Percentiles rank a stretch among this genome's conserved stretches.
Evolutionary conservation across 2,113 vertebrate species (phyloP).

Genomic region (Calidris pugnax): DNA sequence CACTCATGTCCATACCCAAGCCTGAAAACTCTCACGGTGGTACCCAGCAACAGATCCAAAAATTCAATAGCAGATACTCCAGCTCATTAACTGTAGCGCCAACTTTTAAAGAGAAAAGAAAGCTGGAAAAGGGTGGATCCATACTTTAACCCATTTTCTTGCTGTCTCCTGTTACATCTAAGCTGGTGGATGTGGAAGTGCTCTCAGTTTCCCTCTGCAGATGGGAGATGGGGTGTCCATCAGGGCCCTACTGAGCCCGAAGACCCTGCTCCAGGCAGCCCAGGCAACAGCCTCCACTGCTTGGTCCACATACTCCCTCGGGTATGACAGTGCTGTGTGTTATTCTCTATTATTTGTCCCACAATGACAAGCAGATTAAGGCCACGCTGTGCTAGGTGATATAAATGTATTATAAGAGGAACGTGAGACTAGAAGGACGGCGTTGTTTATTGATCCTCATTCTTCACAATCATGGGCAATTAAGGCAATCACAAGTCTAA

Average conservation of each 20-base stretch:
- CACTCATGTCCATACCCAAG: not conserved
- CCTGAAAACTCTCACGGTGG: not conserved
- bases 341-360: not conserved
- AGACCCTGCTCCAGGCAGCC: not conserved
- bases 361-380: not conserved
- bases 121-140: not conserved
- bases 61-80: not conserved
- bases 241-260: not conserved
- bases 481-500: not conserved
- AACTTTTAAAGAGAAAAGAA: not conserved
- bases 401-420: not conserved
- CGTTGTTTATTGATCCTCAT: not conserved
- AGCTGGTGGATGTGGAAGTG: not conserved
- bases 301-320: accelerated
- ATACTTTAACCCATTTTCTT: not conserved
- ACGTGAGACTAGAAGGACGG: not conserved
- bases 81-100: not conserved
- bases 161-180: not conserved
- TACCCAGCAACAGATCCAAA: not conserved
- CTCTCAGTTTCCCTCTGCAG: not conserved
- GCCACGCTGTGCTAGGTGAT: not conserved
- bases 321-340: not conserved
- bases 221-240: not conserved
- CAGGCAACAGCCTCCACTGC: not conserved
- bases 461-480: not conserved